Evolutionary conservation across 1,140 invertebrate species (phyloP).

Genomic region (Ceratosolen solmsi): DNA sequence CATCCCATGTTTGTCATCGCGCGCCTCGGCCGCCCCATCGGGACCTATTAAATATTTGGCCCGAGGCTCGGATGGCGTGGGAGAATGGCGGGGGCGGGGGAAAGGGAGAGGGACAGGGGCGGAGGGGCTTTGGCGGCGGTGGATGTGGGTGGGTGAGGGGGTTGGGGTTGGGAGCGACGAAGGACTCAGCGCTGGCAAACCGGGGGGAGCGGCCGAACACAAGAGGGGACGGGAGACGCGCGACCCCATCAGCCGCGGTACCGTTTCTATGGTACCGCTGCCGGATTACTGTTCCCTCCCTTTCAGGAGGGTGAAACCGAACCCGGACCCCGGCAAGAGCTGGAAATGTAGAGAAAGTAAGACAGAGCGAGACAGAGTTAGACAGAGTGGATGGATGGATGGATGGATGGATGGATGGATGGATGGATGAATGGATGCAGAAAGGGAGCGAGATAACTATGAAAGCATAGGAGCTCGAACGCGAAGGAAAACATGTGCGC

Average conservation of each 20-base stretch:
- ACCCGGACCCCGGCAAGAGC: not conserved
- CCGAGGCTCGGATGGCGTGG: not conserved
- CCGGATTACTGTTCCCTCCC: constrained; percentile 66
- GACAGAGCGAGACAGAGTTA: not conserved
- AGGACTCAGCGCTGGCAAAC: constrained; percentile 60
- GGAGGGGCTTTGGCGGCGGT: constrained; percentile 38
- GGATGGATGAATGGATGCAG: too few relatives aligned
- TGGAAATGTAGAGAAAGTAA: not conserved
- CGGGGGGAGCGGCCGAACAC: constrained; percentile 55
- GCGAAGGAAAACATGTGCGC: not conserved
- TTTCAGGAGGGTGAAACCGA: constrained; percentile 33
- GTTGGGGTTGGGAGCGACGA: constrained; percentile 40
- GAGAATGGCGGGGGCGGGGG: not conserved
- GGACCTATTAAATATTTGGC: constrained; percentile 25
- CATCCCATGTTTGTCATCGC: not conserved
- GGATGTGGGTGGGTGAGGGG: too few relatives aligned
- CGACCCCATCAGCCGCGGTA: constrained; percentile 67
- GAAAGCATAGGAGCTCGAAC: not conserved
- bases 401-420: not conserved
- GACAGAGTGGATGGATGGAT: not conserved
- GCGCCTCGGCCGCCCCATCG: not conserved
- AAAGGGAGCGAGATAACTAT: not conserved
- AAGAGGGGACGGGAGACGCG: constrained; percentile 45
- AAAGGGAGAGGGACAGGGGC: too few relatives aligned
- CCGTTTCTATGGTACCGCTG: constrained; percentile 72